phyloP scores from a whole-genome alignment of 2,113 vertebrate genomes.

The Caracal caracal region DNA sequence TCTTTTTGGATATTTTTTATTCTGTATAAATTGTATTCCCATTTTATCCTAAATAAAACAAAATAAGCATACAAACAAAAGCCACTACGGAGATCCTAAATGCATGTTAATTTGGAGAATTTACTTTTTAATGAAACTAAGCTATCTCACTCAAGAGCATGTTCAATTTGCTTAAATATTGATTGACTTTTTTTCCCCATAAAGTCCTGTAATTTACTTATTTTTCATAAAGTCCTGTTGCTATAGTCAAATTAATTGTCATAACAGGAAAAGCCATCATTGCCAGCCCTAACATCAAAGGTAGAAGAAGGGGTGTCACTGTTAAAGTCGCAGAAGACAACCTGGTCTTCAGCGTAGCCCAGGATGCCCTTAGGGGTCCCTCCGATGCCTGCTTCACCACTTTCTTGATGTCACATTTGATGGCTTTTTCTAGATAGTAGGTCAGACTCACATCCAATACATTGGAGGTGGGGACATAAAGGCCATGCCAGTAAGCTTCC shows the following conservation, averaged over 20 bases:
- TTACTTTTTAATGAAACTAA: background rate
- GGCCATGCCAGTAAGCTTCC: background rate
- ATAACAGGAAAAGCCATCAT: background rate
- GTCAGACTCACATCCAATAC: background rate
- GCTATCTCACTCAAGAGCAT: background rate
- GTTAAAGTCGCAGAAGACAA: background rate
- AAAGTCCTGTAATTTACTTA: background rate
- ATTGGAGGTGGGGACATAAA: background rate
- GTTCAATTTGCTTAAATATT: background rate
- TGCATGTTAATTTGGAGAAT: background rate
- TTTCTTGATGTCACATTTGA: background rate
- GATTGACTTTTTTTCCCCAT: background rate
- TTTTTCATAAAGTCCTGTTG: background rate
- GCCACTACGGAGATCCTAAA: background rate
- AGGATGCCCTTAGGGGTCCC: background rate
- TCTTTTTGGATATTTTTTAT: background rate
- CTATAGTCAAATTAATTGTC: background rate
- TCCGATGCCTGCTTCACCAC: background rate
- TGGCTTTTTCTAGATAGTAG: background rate
- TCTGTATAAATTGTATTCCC: background rate
- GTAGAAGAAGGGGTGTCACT: background rate
- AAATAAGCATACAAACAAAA: background rate
- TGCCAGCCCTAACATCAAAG: background rate
- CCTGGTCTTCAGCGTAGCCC: background rate
- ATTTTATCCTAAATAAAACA: slow-evolving; percentile 7